phyloP scores from a whole-genome alignment of 2,113 vertebrate species.

The Boleophthalmus pectinirostris region DNA sequence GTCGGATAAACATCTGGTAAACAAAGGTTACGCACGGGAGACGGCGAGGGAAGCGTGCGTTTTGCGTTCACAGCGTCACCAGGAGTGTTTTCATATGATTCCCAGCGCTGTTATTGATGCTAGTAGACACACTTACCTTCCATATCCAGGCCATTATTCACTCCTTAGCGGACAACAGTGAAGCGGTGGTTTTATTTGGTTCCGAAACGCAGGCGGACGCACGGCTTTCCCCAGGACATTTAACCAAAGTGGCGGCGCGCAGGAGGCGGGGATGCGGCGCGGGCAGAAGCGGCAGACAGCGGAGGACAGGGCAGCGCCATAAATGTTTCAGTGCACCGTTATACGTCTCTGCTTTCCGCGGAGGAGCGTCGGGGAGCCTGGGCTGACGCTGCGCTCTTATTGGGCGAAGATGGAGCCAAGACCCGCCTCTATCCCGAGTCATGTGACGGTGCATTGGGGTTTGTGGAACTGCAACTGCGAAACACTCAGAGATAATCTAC shows the following conservation, averaged over 20 bases:
- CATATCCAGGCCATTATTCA: slow-evolving; percentile 80
- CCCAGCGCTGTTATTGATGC: not conserved
- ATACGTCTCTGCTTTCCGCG: slow-evolving; percentile 55
- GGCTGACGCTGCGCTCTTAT: slow-evolving; percentile 45
- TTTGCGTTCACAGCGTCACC: not conserved
- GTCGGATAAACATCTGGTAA: slow-evolving; percentile 26
- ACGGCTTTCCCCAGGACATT: slow-evolving; percentile 17
- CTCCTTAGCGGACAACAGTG: slow-evolving; percentile 66
- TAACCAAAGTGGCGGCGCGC: slow-evolving; percentile 13
- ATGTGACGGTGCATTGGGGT: slow-evolving; percentile 56
- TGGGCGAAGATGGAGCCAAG: slow-evolving; percentile 48
- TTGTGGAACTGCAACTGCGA: slow-evolving; percentile 16
- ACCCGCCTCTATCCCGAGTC: slow-evolving; percentile 55
- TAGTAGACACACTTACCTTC: slow-evolving; percentile 72
- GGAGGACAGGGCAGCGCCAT: slow-evolving; percentile 38
- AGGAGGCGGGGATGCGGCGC: slow-evolving; percentile 16
- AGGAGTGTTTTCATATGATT: not conserved
- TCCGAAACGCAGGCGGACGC: slow-evolving; percentile 19
- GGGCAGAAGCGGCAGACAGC: slow-evolving; percentile 21
- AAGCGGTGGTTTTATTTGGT: slow-evolving; percentile 40
- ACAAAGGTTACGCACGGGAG: not conserved
- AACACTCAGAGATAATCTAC: not conserved
- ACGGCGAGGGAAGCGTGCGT: not conserved
- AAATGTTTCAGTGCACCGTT: slow-evolving; percentile 60
- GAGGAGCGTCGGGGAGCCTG: slow-evolving; percentile 47